Percentiles rank a stretch among this genome's conserved stretches.
phyloP scores from a whole-genome alignment of 1,140 invertebrate genomes.

The Ips nitidus region DNA sequence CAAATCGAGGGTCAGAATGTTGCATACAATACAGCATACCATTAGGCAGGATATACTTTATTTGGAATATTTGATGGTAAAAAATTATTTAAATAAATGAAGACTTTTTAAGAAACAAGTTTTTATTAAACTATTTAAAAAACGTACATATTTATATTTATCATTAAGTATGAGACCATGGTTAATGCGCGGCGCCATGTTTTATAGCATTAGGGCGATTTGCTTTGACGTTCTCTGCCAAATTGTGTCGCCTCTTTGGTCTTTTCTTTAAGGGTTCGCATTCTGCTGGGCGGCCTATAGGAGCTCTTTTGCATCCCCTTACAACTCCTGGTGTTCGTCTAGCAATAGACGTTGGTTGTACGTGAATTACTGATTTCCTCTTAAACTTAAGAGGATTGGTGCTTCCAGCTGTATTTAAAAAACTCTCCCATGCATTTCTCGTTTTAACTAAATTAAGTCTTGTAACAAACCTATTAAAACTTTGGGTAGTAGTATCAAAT shows the following conservation, averaged over 20 bases:
- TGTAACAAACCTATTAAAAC: background rate
- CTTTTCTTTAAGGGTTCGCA: background rate
- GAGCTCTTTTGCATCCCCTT: conserved; percentile 23
- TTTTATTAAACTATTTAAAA: no score
- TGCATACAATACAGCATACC: no score
- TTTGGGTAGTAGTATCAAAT: conserved; percentile 14
- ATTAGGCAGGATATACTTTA: no score
- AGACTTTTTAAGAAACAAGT: no score
- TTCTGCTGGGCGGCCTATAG: conserved; percentile 16
- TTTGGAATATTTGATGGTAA: no score
- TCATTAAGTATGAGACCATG: background rate
- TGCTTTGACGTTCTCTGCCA: no score
- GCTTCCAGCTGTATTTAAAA: conserved; percentile 15
- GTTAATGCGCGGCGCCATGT: conserved; percentile 13
- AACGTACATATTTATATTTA: background rate
- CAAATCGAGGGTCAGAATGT: no score
- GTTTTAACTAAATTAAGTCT: conserved; percentile 15
- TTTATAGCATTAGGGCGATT: background rate
- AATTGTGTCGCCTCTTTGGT: no score
- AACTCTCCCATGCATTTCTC: conserved; percentile 18
- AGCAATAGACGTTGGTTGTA: conserved; percentile 17
- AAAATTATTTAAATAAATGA: no score
- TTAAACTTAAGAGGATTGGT: background rate
- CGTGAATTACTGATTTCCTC: conserved; percentile 13
- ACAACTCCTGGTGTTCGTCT: conserved; percentile 13